Evolutionary conservation across 2,888 invertebrate genomes (phyloP), one percentile per base, ranked within the genome.

Genomic region (Drosophila putrida): DNA sequence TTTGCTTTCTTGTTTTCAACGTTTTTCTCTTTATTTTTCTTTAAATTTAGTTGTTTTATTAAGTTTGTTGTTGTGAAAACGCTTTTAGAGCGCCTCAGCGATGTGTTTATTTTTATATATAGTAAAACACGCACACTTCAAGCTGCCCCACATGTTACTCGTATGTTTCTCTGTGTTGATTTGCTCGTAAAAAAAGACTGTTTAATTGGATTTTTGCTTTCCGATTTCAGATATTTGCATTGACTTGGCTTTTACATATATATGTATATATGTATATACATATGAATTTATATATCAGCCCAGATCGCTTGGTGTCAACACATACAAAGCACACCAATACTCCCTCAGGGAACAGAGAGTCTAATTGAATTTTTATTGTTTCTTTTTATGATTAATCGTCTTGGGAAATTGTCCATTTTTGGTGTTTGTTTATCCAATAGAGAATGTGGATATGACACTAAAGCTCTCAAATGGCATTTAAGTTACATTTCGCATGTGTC

Each of bases 331-430:
- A 15, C 39, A 33, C 20, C 49, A 31, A 49, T 27, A 10, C 9
- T 39, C 10, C n/a, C 33, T 9, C 33, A 43, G 33, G 25, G 65
- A 64, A 64, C 57, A 50, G 61, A 62, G 63, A 82, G 69, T 63
- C 78, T 85, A 83, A 82, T 87, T 87, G 78, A 82, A 80, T 80
- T 85, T 87, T 82, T 82, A 85, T 87, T 87, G 74, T 66, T 54
- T 68, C 71, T 83, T 83, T 83, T 83, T 80, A 82, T 87, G 86
- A 87, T 80, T 87, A 83, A 87, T 87, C 83, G 85, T 76, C 82
- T 79, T 86, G 84, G 83, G 77, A 84, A 77, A 72, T 50, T 60
- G 57, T 25, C 61, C 61, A 72, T 75, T 72, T 70, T 50, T 67
- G 49, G 41, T 49, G 25, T 63, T 74, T 83, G 79, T 82, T 84